Evolutionary conservation across 1,140 invertebrate species (phyloP).

Genomic region (Megathymus violae): DNA sequence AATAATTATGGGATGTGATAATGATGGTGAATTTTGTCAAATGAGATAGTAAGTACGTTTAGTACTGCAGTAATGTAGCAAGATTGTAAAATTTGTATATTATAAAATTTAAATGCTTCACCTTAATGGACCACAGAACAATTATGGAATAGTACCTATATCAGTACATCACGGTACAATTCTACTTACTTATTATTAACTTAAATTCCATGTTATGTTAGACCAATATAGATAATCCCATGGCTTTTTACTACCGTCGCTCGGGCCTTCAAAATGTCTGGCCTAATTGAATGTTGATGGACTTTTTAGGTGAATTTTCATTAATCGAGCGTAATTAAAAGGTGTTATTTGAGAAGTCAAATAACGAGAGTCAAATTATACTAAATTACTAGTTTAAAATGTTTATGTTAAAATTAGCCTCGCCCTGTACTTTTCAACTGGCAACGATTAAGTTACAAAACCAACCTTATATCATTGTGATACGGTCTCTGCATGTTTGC

Average conservation of each 20-base stretch:
- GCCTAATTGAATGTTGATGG: constrained; percentile 53
- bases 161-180: too few relatives aligned
- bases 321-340: constrained; percentile 55
- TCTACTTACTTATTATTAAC: too few relatives aligned
- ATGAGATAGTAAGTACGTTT: too few relatives aligned
- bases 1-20: too few relatives aligned
- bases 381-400: constrained; percentile 59
- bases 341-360: constrained; percentile 49
- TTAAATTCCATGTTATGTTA: too few relatives aligned
- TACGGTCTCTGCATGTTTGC: neutral
- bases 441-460: neutral
- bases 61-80: too few relatives aligned
- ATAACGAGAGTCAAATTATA: constrained; percentile 55
- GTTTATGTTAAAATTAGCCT: constrained; percentile 21
- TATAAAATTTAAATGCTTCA: too few relatives aligned
- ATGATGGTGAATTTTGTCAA: too few relatives aligned
- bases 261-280: constrained; percentile 36
- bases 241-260: neutral
- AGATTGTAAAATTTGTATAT: too few relatives aligned
- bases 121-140: too few relatives aligned
- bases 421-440: constrained; percentile 24
- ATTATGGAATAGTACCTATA: too few relatives aligned
- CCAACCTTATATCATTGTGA: neutral
- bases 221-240: constrained; percentile 13
- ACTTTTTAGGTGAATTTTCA: constrained; percentile 53